Evolutionary conservation across 2,797 vertebrate genomes (phyloP).

Genomic region (Gephyroberyx darwinii): DNA sequence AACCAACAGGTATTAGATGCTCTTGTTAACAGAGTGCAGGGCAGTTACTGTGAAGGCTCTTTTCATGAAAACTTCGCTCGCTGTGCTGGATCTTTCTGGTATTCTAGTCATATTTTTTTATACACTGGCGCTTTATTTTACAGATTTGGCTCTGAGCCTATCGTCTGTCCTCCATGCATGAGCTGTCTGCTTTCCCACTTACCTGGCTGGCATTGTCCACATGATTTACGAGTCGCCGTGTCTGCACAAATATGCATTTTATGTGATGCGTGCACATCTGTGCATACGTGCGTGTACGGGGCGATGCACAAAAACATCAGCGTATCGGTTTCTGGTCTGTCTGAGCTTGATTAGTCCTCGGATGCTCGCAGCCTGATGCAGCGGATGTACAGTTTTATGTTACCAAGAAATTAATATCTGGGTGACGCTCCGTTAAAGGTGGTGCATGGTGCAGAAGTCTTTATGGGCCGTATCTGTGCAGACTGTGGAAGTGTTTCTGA

Average conservation of each 20-base stretch:
- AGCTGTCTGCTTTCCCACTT: constrained; percentile 16
- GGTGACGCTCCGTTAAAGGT: constrained; percentile 12
- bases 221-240: constrained; percentile 8
- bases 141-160: constrained; percentile 35
- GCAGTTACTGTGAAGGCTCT: constrained; percentile 7
- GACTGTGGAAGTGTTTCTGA: constrained; percentile 26
- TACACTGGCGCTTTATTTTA: constrained; percentile 15
- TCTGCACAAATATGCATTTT: constrained; percentile 36
- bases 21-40: constrained; percentile 22
- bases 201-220: constrained; percentile 34
- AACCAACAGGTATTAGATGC: constrained; percentile 47
- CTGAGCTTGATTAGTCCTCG: constrained; percentile 21
- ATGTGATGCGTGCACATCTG: constrained; percentile 5
- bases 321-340: constrained; percentile 46
- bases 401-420: constrained; percentile 16
- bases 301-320: constrained; percentile 5
- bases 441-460: constrained; percentile 19
- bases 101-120: constrained; percentile 4
- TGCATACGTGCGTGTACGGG: constrained; percentile 7
- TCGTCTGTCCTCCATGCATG: constrained; percentile 35
- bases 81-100: constrained; percentile 24
- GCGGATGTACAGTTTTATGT: constrained; percentile 32
- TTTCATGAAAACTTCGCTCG: constrained; percentile 10
- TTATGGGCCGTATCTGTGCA: constrained; percentile 22
- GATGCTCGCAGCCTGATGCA: constrained; percentile 32